Conservation (phyloP, 1,140 invertebrate species). For the Stegodyphus mimosarum region DNA sequence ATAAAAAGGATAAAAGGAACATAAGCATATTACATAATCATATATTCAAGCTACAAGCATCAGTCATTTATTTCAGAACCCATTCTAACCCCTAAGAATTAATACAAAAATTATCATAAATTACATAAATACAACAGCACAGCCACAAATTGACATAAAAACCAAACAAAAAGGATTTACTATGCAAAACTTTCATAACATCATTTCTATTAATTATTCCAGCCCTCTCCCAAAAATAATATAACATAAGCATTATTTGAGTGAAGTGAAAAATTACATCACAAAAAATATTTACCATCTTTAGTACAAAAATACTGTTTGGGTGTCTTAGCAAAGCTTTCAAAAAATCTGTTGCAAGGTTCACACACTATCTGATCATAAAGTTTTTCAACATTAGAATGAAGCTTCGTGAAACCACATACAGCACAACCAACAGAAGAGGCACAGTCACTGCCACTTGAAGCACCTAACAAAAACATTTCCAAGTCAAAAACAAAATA, state of each 20-base stretch:
- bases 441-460: constrained; percentile 66
- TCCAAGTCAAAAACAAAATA: too few species aligned
- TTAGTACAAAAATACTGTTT: constrained; percentile 62
- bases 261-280: too few species aligned
- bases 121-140: too few species aligned
- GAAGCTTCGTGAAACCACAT: constrained; percentile 81
- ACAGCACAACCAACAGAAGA: constrained; percentile 80
- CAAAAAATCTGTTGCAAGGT: constrained; percentile 86
- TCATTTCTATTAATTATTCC: not conserved
- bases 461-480: constrained; percentile 14
- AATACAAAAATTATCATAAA: too few species aligned
- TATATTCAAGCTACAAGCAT: not conserved
- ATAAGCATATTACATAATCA: not conserved
- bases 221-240: not conserved
- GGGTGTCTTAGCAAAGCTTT: constrained; percentile 65
- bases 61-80: too few species aligned
- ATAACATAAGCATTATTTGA: not conserved
- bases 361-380: constrained; percentile 87
- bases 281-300: constrained; percentile 57
- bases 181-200: not conserved
- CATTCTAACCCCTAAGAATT: too few species aligned
- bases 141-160: not conserved
- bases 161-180: not conserved
- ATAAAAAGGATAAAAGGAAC: not conserved
- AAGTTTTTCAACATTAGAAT: constrained; percentile 69